phyloP scores from a whole-genome alignment of 2,888 invertebrate species.

The Diaprepes abbreviatus region DNA sequence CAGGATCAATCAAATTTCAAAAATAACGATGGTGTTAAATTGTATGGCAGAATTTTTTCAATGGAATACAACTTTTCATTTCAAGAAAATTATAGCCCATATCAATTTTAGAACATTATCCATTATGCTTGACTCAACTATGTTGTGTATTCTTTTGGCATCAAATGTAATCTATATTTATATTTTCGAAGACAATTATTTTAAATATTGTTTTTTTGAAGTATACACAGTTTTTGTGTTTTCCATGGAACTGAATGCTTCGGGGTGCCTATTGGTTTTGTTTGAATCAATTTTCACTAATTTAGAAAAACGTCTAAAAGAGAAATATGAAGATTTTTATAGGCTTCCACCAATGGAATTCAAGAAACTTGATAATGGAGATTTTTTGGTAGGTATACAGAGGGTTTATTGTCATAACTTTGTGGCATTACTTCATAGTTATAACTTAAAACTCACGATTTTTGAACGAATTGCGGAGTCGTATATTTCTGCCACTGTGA shows the following conservation, averaged over 20 bases:
- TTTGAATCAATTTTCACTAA: neutral
- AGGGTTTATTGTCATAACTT: too few relatives aligned
- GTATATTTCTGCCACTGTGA: too few relatives aligned
- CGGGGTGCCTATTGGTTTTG: neutral
- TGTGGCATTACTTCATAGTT: too few relatives aligned
- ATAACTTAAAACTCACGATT: too few relatives aligned
- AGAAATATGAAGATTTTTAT: conserved; percentile 31
- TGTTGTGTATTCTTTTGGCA: neutral
- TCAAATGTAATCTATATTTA: neutral
- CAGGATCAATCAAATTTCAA: neutral
- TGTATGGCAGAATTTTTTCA: neutral
- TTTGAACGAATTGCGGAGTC: too few relatives aligned
- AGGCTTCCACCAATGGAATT: conserved; percentile 30
- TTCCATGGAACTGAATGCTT: conserved; percentile 7
- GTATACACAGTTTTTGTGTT: conserved; percentile 17
- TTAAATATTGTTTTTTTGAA: neutral
- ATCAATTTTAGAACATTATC: neutral
- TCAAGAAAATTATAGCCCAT: neutral
- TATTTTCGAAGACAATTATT: conserved; percentile 1
- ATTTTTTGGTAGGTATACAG: conserved; percentile 26
- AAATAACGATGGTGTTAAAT: neutral
- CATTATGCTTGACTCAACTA: neutral
- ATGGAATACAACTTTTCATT: neutral
- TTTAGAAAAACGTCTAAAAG: conserved; percentile 5
- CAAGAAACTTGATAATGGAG: conserved; percentile 34